phyloP scores from a whole-genome alignment of 2,113 vertebrate species.

The Brachyhypopomus occidentalis region DNA sequence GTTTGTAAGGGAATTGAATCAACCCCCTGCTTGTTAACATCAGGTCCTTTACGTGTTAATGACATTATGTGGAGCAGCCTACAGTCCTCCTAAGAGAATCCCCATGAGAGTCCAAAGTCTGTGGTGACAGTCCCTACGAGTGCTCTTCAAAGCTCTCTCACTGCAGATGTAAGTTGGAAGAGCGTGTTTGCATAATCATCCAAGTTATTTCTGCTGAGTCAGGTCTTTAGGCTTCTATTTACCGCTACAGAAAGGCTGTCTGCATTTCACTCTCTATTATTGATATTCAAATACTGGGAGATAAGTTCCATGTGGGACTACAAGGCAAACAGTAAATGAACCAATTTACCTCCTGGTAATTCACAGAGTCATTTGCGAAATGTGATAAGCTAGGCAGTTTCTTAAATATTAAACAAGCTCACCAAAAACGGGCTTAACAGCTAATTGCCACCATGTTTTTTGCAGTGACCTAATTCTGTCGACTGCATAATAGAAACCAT shows the following conservation, averaged over 20 bases:
- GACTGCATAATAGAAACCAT: conserved; percentile 11
- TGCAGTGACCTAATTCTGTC: conserved; percentile 32
- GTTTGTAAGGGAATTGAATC: neutral
- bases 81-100: neutral
- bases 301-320: neutral
- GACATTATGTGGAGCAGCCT: conserved; percentile 4
- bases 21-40: neutral
- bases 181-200: conserved; percentile 47
- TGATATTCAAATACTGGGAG: conserved; percentile 48
- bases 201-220: conserved; percentile 65
- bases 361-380: neutral
- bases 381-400: neutral
- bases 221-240: conserved; percentile 52
- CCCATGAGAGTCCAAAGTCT: neutral
- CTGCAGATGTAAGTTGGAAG: conserved; percentile 46
- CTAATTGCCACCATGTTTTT: conserved; percentile 15
- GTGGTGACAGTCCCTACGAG: neutral
- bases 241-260: conserved; percentile 51
- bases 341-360: conserved; percentile 34
- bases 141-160: conserved; percentile 50
- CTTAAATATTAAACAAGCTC: neutral
- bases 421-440: neutral
- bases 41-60: neutral
- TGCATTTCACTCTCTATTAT: conserved; percentile 44
- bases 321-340: conserved; percentile 7